Percentiles rank a stretch among this genome's conserved stretches.
These are phyloP conservation scores for Cephus pygmeus DNA, from an alignment of 2,888 invertebrate species.

Conservation along the genomic window DNA sequence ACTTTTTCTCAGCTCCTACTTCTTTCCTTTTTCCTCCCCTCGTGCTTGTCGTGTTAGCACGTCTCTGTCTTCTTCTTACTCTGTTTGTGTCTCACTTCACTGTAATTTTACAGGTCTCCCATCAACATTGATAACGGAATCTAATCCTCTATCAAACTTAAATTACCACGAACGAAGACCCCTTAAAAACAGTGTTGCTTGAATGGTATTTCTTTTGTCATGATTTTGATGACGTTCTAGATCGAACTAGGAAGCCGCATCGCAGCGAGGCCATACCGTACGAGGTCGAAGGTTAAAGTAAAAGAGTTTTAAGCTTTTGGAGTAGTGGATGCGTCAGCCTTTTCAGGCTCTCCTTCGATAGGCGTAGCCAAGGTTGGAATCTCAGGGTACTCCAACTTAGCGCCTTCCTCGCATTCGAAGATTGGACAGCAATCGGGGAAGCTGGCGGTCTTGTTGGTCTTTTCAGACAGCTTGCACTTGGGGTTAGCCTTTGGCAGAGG, in stretches of 20 bases:
- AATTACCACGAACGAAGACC: not conserved
- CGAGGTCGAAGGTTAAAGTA: not conserved
- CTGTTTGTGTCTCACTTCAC: not conserved
- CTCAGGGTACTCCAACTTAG: conserved; percentile 87
- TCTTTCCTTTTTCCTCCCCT: not conserved
- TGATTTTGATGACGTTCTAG: not conserved
- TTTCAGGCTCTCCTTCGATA: conserved; percentile 65
- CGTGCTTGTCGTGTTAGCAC: not conserved
- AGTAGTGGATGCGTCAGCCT: conserved; percentile 49
- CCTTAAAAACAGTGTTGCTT: not conserved
- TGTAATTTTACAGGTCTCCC: not conserved
- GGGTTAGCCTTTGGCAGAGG: conserved; percentile 88
- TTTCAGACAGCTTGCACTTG: conserved; percentile 88
- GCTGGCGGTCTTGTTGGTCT: conserved; percentile 88
- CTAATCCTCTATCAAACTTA: not conserved
- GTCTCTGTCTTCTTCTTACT: not conserved
- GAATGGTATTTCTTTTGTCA: not conserved
- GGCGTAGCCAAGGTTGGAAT: conserved; percentile 71
- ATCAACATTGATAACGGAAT: not conserved
- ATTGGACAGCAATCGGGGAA: conserved; percentile 89
- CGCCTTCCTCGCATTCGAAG: conserved; percentile 88
- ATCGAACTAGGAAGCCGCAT: not conserved
- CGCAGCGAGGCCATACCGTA: not conserved
- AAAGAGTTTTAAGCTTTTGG: conserved; percentile 33
- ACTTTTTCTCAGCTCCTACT: not conserved